Conservation (phyloP, 2,797 vertebrate genomes). For the Coluber constrictor region DNA sequence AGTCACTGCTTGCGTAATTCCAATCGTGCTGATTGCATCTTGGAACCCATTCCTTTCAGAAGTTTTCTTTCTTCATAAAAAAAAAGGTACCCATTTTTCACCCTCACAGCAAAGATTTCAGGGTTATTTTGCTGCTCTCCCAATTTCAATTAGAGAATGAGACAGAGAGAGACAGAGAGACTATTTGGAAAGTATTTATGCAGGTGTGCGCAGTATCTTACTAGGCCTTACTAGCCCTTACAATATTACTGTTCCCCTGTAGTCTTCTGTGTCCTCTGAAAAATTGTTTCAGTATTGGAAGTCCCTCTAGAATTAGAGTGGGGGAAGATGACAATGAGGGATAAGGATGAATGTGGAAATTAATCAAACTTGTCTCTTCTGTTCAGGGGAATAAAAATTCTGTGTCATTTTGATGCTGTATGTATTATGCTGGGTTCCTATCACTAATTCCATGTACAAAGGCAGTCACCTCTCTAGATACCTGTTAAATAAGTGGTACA, state of each 20-base stretch:
- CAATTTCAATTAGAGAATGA: background rate
- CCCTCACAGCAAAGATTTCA: background rate
- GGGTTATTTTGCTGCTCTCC: background rate
- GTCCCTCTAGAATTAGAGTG: background rate
- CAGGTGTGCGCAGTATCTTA: background rate
- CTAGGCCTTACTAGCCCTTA: background rate
- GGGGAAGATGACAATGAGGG: background rate
- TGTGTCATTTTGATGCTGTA: background rate
- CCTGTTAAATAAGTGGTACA: background rate
- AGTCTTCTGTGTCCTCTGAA: background rate
- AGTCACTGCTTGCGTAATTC: background rate
- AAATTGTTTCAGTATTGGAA: background rate
- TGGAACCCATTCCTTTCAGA: background rate
- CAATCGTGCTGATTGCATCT: background rate
- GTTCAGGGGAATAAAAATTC: background rate
- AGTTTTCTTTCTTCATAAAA: background rate
- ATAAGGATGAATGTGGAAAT: background rate
- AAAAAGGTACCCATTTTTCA: background rate
- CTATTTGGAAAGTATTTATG: background rate
- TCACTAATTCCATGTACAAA: background rate
- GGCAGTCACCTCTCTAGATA: background rate
- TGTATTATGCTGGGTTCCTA: background rate
- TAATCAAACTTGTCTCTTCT: background rate
- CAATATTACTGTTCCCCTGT: background rate
- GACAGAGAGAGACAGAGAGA: too few species aligned